phyloP scores from a whole-genome alignment of 1,140 invertebrate genomes.

The Meloidogyne floridensis region DNA sequence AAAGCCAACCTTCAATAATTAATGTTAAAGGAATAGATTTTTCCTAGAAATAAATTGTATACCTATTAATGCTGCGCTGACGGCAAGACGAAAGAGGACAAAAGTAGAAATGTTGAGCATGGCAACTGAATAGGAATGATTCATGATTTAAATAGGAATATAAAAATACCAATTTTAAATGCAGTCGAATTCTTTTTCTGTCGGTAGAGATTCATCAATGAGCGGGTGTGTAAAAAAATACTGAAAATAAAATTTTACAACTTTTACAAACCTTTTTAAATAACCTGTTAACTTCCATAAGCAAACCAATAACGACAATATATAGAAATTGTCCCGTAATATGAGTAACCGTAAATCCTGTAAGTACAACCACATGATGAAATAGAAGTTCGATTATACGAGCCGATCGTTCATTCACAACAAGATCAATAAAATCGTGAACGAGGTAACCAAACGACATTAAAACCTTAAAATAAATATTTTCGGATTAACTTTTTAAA shows the following conservation, averaged over 20 bases:
- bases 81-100: slow-evolving; percentile 61
- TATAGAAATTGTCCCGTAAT: slow-evolving; percentile 51
- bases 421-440: slow-evolving; percentile 58
- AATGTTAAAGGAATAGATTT: too few species aligned
- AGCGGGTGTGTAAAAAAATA: slow-evolving; percentile 59
- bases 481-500: not conserved
- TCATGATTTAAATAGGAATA: not conserved
- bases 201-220: slow-evolving; percentile 61
- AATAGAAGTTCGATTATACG: slow-evolving; percentile 63
- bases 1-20: slow-evolving; percentile 17
- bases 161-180: slow-evolving; percentile 49
- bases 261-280: slow-evolving; percentile 45
- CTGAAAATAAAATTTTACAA: slow-evolving; percentile 8
- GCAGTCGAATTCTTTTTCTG: slow-evolving; percentile 54
- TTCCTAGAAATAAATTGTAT: not conserved
- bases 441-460: slow-evolving; percentile 61
- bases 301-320: slow-evolving; percentile 59
- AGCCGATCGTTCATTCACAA: slow-evolving; percentile 60
- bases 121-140: slow-evolving; percentile 36
- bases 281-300: slow-evolving; percentile 64
- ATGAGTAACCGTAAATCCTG: slow-evolving; percentile 54
- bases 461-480: slow-evolving; percentile 46
- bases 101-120: slow-evolving; percentile 61
- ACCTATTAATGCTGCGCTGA: slow-evolving; percentile 31
- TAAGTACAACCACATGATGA: slow-evolving; percentile 62